Base-by-base conservation (phyloP, 2,888 invertebrate species). In the Acronicta aceris region DNA sequence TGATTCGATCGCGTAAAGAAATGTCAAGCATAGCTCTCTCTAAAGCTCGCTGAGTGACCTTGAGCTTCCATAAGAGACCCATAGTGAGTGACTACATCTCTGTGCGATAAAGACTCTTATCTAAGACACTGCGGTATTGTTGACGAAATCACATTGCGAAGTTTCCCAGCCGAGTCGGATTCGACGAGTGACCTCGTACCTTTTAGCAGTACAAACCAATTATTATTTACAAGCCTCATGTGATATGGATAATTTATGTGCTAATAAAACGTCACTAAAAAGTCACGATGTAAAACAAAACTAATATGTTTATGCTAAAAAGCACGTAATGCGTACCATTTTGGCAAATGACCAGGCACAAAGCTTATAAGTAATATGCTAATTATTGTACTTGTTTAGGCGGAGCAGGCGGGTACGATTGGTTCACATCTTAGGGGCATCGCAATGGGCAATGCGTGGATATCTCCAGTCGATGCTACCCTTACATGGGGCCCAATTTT, bases 401-500 rank as follows among this genome's bases (percentile, higher is more conserved):
- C 96, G n/a, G 96, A 97, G 76, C 82, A 95, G 69, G 88, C 88
- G 0, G 96, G 96, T 0, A 93, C 95, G 38, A 95, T 98, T 27
- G 89, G 92, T 47, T 96, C 96, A 41, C 97, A 97, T 76, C 95
- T 99, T 51, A 95, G 95, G 78, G 98, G 98, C 0, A 96, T 98
- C 21, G 97, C 96, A 0, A 95, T 98, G 87, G 98, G 98, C 1
- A 98, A 98, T 88, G 96, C 98, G 0, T 98, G 98, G 98, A 97
- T 98, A 66, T 97, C 97, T 1, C 98, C 98, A 0, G 95, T 98
- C 52, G 98, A 98, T 83, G 97, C 97, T 0, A 97, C 98, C 0
- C 89, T 97, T 36, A 96, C 97, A 0, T 98, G 98, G 98, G 98
- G 96, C 0, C 97, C 97, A 0, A 96, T 96, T 78, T 94, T 98